phyloP scores from a whole-genome alignment of 2,888 invertebrate species.

The Cyrtodaria siliqua region DNA sequence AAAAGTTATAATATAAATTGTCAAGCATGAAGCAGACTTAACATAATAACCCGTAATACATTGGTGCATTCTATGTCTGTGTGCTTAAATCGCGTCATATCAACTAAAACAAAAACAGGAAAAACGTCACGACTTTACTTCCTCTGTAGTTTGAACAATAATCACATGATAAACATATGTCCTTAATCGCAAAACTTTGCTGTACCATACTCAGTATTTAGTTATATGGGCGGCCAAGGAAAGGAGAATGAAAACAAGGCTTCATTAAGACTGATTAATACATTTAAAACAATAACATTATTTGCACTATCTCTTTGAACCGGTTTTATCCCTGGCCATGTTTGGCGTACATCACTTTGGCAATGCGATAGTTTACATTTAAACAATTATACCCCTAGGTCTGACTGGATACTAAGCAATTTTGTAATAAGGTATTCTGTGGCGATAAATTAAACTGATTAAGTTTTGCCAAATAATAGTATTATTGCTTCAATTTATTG shows the following conservation, averaged over 20 bases:
- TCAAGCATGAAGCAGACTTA: too few relatives aligned
- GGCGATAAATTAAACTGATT: conserved; percentile 55
- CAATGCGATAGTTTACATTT: conserved; percentile 37
- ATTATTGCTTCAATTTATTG: conserved; percentile 45
- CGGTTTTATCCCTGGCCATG: background rate
- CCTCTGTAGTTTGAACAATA: background rate
- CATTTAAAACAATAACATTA: conserved; percentile 53
- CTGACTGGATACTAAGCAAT: conserved; percentile 22
- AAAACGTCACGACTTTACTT: background rate
- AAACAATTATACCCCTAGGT: conserved; percentile 6
- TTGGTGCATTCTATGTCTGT: too few relatives aligned
- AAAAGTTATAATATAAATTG: too few relatives aligned
- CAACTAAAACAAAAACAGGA: too few relatives aligned
- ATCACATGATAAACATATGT: background rate
- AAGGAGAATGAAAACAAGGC: conserved; percentile 38
- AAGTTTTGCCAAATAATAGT: conserved; percentile 49
- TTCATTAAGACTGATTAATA: conserved; percentile 56
- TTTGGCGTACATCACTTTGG: conserved; percentile 26
- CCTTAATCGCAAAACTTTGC: background rate
- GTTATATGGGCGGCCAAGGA: conserved; percentile 22
- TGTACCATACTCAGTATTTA: background rate
- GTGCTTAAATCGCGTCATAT: too few relatives aligned
- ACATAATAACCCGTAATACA: too few relatives aligned
- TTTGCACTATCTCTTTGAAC: conserved; percentile 33
- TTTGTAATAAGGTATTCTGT: conserved; percentile 45